Evolutionary conservation across 2,113 vertebrate species (phyloP).

Genomic region (Bothrops jararaca): DNA sequence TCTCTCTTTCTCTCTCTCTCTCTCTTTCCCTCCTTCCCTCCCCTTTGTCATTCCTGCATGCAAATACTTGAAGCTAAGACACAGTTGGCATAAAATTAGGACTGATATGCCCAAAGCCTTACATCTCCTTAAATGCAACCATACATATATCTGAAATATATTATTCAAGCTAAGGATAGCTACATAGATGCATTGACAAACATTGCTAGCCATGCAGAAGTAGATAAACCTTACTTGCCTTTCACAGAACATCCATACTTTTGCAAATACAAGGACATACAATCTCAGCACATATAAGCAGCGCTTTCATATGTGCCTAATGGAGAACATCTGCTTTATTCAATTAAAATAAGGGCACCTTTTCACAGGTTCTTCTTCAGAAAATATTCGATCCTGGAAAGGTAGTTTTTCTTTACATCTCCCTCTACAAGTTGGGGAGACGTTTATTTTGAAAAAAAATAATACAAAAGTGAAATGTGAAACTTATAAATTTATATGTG

Average conservation of each 20-base stretch:
- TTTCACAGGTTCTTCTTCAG: background rate
- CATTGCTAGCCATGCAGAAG: background rate
- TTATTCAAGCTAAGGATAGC: rapidly evolving
- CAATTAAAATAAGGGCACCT: background rate
- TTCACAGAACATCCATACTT: background rate
- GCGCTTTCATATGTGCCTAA: rapidly evolving
- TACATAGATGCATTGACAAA: background rate
- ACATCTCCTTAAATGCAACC: background rate
- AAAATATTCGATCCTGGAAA: background rate
- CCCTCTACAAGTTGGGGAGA: background rate
- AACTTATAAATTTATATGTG: no score
- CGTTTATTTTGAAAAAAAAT: background rate
- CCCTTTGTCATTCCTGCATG: background rate
- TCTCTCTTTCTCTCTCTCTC: background rate
- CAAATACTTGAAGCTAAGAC: background rate
- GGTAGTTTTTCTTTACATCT: background rate
- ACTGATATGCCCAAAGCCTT: background rate
- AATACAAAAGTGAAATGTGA: no score
- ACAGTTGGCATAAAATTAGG: background rate
- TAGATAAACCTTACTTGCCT: rapidly evolving
- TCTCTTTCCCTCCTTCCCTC: background rate
- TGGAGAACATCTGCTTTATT: rapidly evolving
- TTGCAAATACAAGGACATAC: rapidly evolving
- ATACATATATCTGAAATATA: background rate
- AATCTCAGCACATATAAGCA: background rate